These are phyloP conservation scores for Trichoplusia ni DNA, from an alignment of 1,140 invertebrate genomes.

Conservation along the genomic window DNA sequence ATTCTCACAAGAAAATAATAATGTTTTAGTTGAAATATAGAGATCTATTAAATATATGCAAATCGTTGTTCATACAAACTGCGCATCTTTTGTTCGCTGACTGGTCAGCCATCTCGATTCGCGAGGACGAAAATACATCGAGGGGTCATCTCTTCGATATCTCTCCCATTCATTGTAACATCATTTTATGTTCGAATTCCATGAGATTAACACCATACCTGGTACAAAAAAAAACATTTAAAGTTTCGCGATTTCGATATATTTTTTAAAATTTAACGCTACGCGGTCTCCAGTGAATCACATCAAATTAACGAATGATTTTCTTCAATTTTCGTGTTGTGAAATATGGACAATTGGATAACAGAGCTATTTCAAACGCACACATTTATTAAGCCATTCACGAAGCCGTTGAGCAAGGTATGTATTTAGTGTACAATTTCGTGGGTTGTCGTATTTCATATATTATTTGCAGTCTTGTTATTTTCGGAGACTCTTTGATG, in stretches of 20 bases:
- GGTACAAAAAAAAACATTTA: too few relatives aligned
- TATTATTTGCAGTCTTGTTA: too few relatives aligned
- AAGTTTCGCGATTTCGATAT: too few relatives aligned
- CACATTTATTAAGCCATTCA: slow-evolving; percentile 52
- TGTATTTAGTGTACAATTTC: slow-evolving; percentile 8
- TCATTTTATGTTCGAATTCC: slow-evolving; percentile 65
- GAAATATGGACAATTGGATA: slow-evolving; percentile 72
- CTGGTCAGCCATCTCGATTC: slow-evolving; percentile 73
- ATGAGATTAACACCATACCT: slow-evolving; percentile 60
- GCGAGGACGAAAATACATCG: slow-evolving; percentile 57
- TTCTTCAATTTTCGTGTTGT: not conserved
- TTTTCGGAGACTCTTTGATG: too few relatives aligned
- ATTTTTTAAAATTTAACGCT: too few relatives aligned
- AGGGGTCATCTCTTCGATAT: slow-evolving; percentile 72
- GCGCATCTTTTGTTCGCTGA: slow-evolving; percentile 52
- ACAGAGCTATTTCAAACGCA: slow-evolving; percentile 69
- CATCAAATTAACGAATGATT: too few relatives aligned
- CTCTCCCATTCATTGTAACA: slow-evolving; percentile 59
- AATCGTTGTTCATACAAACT: slow-evolving; percentile 50
- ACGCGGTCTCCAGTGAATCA: not conserved
- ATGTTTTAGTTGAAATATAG: slow-evolving; percentile 32
- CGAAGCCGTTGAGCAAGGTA: slow-evolving; percentile 48
- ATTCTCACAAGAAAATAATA: slow-evolving; percentile 43
- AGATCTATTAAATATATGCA: slow-evolving; percentile 53
- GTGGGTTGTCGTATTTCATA: not conserved